Percentiles rank a stretch among this genome's conserved stretches.
Conservation (phyloP, 1,140 invertebrate genomes). For the Chelonus insularis region DNA sequence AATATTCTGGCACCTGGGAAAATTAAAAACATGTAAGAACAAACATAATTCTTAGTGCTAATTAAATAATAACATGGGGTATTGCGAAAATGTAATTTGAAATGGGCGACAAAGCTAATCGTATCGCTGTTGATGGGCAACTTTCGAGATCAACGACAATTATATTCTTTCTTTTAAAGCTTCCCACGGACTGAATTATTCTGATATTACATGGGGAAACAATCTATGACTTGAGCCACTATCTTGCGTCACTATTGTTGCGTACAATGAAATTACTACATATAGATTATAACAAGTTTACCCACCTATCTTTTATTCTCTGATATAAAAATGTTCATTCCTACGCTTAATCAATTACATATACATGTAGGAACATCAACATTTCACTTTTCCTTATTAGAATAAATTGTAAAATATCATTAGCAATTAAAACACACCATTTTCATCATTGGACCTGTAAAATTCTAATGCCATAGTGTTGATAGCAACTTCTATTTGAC, state of each 20-base stretch:
- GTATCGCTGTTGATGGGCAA: constrained; percentile 15
- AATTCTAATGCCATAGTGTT: too few species aligned
- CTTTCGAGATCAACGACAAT: constrained; percentile 26
- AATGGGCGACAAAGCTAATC: background rate
- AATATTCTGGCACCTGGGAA: too few species aligned
- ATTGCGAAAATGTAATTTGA: constrained; percentile 6
- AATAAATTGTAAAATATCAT: too few species aligned
- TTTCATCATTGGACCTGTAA: too few species aligned
- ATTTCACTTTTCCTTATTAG: too few species aligned
- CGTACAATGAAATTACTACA: constrained; percentile 21
- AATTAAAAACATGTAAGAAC: too few species aligned
- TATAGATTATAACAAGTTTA: constrained; percentile 7
- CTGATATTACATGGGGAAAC: background rate
- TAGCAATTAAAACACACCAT: too few species aligned
- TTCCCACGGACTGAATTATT: constrained; percentile 14
- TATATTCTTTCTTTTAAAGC: background rate
- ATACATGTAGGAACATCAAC: background rate
- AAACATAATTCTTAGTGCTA: constrained; percentile 2
- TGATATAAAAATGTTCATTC: background rate
- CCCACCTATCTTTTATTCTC: background rate
- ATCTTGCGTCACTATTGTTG: constrained; percentile 22
- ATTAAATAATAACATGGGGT: too few species aligned
- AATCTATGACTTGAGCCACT: too few species aligned
- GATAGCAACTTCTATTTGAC: too few species aligned
- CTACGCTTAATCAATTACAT: constrained; percentile 2